Conservation (phyloP, 2,113 vertebrate species). For the Nettapus auritus region DNA sequence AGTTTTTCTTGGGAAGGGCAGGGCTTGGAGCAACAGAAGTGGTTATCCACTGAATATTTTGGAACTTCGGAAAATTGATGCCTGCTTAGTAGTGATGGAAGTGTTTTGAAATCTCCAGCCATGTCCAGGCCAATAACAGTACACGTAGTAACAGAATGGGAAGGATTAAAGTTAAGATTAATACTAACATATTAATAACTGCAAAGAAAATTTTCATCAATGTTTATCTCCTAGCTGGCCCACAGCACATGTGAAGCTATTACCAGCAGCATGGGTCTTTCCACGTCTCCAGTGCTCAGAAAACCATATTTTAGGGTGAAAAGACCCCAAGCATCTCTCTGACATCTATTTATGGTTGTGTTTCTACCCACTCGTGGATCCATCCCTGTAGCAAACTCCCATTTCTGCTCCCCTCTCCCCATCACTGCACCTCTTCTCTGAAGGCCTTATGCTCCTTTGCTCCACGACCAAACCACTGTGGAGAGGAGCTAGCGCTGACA, state of each 20-base stretch:
- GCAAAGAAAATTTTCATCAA: background rate
- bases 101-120: background rate
- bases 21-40: background rate
- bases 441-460: accelerated
- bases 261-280: background rate
- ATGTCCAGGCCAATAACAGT: background rate
- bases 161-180: background rate
- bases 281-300: background rate
- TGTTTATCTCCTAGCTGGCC: background rate
- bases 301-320: background rate
- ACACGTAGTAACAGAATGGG: background rate
- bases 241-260: background rate
- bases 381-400: background rate
- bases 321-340: background rate
- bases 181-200: background rate
- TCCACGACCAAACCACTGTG: accelerated
- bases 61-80: background rate
- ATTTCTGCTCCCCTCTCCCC: background rate
- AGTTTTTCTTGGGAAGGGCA: background rate
- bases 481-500: background rate
- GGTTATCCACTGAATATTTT: background rate
- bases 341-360: background rate
- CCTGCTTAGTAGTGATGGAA: background rate
- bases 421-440: accelerated
- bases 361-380: accelerated